These are phyloP conservation scores for Tetramorium alpestre DNA, from an alignment of 1,140 invertebrate species.

Conservation along the genomic window DNA sequence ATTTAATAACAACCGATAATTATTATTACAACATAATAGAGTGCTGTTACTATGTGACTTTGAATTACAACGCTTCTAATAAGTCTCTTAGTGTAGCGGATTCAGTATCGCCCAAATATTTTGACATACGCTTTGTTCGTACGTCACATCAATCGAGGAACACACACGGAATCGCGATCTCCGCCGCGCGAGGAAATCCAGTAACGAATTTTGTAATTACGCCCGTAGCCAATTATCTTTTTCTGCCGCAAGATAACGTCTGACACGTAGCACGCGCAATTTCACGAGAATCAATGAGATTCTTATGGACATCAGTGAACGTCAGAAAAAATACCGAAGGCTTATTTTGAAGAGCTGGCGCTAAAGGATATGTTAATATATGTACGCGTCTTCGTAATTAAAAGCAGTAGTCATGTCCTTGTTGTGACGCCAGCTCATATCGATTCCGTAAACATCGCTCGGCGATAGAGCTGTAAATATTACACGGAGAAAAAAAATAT, in stretches of 20 bases:
- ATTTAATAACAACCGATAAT: background rate
- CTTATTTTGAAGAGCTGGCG: background rate
- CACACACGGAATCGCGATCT: background rate
- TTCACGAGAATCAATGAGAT: slow-evolving; percentile 37
- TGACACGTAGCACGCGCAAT: background rate
- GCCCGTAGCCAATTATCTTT: slow-evolving; percentile 17
- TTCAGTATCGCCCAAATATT: background rate
- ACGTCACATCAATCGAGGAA: background rate
- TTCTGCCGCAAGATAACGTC: background rate
- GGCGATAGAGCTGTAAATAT: slow-evolving; percentile 19
- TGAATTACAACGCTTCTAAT: slow-evolving; percentile 6
- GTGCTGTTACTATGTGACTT: background rate
- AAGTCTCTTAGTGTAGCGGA: background rate
- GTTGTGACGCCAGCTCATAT: background rate
- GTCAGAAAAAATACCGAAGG: background rate
- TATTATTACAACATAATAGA: background rate
- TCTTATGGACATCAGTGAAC: background rate
- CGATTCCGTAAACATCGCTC: slow-evolving; percentile 38
- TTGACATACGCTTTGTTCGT: background rate
- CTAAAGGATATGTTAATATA: background rate
- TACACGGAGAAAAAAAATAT: background rate
- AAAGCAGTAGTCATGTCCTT: background rate
- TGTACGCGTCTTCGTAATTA: slow-evolving; percentile 2
- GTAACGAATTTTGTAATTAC: slow-evolving; percentile 48
- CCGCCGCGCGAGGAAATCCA: background rate